A percentile compares a stretch with the other conserved stretches of the same genome.
phyloP scores from a whole-genome alignment of 2,888 invertebrate genomes.

The Neoascia interrupta region DNA sequence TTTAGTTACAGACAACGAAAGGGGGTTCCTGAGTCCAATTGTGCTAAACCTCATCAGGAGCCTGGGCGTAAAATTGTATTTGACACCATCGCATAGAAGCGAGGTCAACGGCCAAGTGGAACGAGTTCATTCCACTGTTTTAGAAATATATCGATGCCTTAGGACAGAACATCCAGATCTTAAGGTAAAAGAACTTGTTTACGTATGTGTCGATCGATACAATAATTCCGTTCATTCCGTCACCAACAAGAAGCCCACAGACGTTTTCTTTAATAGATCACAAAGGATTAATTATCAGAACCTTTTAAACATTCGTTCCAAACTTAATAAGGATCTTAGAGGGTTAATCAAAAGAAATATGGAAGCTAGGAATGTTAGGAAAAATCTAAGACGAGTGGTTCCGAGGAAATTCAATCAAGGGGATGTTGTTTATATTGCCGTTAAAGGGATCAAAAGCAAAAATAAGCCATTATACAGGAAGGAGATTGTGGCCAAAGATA shows the following conservation, averaged over 20 bases:
- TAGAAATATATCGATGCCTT: slow-evolving; percentile 39
- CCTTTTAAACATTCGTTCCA: too few relatives aligned
- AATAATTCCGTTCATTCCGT: slow-evolving; percentile 48
- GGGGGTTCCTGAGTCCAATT: slow-evolving; percentile 23
- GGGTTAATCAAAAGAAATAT: too few relatives aligned
- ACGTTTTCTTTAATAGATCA: too few relatives aligned
- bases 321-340: too few relatives aligned
- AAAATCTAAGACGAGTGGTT: too few relatives aligned
- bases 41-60: slow-evolving; percentile 26
- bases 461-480: too few relatives aligned
- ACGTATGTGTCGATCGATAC: slow-evolving; percentile 38
- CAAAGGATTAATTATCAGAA: too few relatives aligned
- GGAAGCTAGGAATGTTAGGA: too few relatives aligned
- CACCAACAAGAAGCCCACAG: slow-evolving; percentile 43
- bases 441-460: too few relatives aligned
- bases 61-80: slow-evolving; percentile 8
- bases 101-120: slow-evolving; percentile 54
- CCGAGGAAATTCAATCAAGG: too few relatives aligned
- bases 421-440: too few relatives aligned
- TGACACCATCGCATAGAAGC: slow-evolving; percentile 27
- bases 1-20: slow-evolving; percentile 39
- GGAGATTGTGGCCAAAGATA: too few relatives aligned
- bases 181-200: slow-evolving; percentile 26
- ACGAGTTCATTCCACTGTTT: slow-evolving; percentile 41
- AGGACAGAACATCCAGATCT: slow-evolving; percentile 9